Evolutionary conservation across 2,113 vertebrate genomes (phyloP).

Genomic region (rat (Rattus norvegicus)): GRCr8 NC_086028.1:100072501-100073000

Average conservation of each 20-base stretch:
- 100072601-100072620: fast-evolving
- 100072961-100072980: constrained; percentile 84
- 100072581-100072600: not conserved
- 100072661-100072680: not conserved
- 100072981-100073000: constrained; percentile 88
- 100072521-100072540: not conserved
- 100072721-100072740: too few species aligned
- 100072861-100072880: not conserved
- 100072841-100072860: not conserved
- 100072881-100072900: not conserved
- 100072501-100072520: not conserved
- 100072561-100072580: too few species aligned
- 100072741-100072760: too few species aligned
- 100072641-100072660: not conserved
- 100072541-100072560: not conserved
- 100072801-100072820: too few species aligned
- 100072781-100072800: not conserved
- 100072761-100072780: not conserved
- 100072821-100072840: not conserved
- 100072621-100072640: not conserved
- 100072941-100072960: constrained; percentile 80
- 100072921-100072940: constrained; percentile 50
- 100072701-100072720: not conserved
- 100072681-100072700: not conserved
- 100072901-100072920: not conserved